Evolutionary conservation across 2,797 vertebrate species (phyloP).

Genomic region (Thaleichthys pacificus): DNA sequence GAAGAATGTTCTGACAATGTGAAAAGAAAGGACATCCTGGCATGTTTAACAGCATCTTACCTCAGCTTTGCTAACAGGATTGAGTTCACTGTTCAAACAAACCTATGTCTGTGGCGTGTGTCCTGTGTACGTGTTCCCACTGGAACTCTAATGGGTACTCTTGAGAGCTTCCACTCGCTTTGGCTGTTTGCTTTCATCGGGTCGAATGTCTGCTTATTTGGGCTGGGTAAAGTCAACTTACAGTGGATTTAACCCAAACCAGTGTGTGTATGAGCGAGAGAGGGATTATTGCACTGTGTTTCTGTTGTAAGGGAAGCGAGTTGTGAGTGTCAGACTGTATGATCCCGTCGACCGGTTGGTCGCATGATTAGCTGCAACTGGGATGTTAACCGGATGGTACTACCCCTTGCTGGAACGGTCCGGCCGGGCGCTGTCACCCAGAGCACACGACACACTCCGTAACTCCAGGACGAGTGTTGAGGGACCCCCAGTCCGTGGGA

Average conservation of each 20-base stretch:
- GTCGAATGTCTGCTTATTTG: slow-evolving; percentile 20
- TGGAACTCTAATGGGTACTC: slow-evolving; percentile 44
- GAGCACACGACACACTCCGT: slow-evolving; percentile 6
- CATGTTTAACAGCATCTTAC: slow-evolving; percentile 87
- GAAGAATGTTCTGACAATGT: slow-evolving; percentile 63
- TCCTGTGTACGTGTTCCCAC: slow-evolving; percentile 43
- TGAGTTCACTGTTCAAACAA: slow-evolving; percentile 81
- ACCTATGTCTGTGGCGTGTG: slow-evolving; percentile 37
- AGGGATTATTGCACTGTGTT: slow-evolving; percentile 42
- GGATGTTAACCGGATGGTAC: slow-evolving; percentile 8
- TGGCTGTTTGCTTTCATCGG: background rate
- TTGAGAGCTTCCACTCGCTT: slow-evolving; percentile 46
- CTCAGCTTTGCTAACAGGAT: slow-evolving; percentile 87
- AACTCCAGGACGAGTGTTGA: slow-evolving; percentile 16
- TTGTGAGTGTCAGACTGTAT: slow-evolving; percentile 25
- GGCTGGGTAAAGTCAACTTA: slow-evolving; percentile 12
- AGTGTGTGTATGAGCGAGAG: slow-evolving; percentile 2
- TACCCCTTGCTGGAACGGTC: background rate
- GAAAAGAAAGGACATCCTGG: slow-evolving; percentile 68
- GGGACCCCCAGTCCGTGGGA: slow-evolving; percentile 1
- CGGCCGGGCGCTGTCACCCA: too few relatives aligned
- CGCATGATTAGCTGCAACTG: background rate
- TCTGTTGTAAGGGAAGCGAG: too few relatives aligned
- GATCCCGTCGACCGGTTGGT: background rate
- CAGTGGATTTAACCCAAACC: too few relatives aligned